Base-by-base conservation (phyloP, 2,888 invertebrate species). In the Hesperia comma region DNA sequence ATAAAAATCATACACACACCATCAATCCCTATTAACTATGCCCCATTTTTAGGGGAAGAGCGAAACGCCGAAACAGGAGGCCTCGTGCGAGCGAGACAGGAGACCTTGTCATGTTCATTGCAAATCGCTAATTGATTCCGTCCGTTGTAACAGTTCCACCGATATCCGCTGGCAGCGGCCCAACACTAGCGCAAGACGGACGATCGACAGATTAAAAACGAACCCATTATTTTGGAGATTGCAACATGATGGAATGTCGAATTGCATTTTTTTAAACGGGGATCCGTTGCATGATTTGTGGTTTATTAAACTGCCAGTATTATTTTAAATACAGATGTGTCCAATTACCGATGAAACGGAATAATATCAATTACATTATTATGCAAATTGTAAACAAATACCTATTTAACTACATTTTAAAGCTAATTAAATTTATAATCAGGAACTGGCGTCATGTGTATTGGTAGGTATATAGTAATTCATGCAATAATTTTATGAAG, bases 201-300 rank as follows among this genome's bases (percentile, higher is more conserved):
- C 58, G 71, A 33, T 58, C 46, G 61, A 67, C 61, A 90, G 90
- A 90, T 90, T 91, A 88, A 90, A 89, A 85, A 83, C 80, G 84
- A 90, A 89, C 85, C 82, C 77, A 89, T 90, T 90, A 90, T 89
- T 86, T 85, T 87, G 75, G 81, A 85, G 86, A 88, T 88, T 88
- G 89, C 88, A 87, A 87, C 85, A 83, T 86, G 82, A 85, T 85
- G 83, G 85, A 85, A 83, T 82, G 79, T 78, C 74, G 81, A 82
- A 84, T 83, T 85, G 87, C 86, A 86, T 86, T 83, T 84, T 83
- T 83, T 67, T 55, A 40, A 81, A 84, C 84, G 80, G 87, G 81
- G 85, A 76, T 81, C 85, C 74, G 64, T 64, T 61, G n/a, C 57
- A 58, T 10, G 17, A 19, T 26, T 41, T 12, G 17, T 41, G 15